Evolutionary conservation across 1,140 invertebrate species (phyloP), one percentile per base, ranked within the genome.

Genomic region (Solen grandis): DNA sequence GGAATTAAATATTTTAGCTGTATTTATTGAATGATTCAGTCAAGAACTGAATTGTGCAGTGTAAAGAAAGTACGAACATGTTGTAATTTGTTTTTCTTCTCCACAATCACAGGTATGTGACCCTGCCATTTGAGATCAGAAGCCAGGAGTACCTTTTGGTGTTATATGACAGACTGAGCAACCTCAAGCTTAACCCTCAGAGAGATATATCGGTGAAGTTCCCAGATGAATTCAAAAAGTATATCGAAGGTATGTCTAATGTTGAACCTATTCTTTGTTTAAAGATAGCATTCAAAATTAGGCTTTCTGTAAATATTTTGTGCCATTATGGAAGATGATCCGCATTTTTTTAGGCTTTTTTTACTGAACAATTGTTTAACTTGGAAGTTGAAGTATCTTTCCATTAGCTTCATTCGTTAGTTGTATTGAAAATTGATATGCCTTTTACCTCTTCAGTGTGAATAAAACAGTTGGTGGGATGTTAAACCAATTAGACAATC

Each of bases 111-210:
- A 76, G 74, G 19, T 76, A 76, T 22, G 66, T 76, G 0, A 76
- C 74, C 16, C 46, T 76, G 29, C 74, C 74, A 66, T 76, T 76
- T 76, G 74, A 76, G 41, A 76, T 76, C 19, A 41, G 74, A 50
- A 76, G 60, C 25, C 74, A 76, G 38, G 74, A 76, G 36, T 76
- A 76, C 27, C 36, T 76, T 19, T 31, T 76, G n/a, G 74, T 76
- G 50, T 55, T 76, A 36, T 76, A 65, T 66, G 74, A 76, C n/a
- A 25, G 74, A 14, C 46, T 76, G 2, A 65, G 41, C 19, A 76
- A 76, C 31, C 59, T 76, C n/a, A 76, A 76, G 62, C 46, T 76
- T 3, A 63, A 63, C 38, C 70, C 55, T 8, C n/a, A 46, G 14
- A 46, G 74, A 55, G 74, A 76, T 65, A 63, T 76, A 3, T 76